Percentiles rank a stretch among this genome's conserved stretches.
These are phyloP conservation scores for Cyclophora albipunctata DNA, from an alignment of 2,888 invertebrate genomes.

Conservation along the genomic window DNA sequence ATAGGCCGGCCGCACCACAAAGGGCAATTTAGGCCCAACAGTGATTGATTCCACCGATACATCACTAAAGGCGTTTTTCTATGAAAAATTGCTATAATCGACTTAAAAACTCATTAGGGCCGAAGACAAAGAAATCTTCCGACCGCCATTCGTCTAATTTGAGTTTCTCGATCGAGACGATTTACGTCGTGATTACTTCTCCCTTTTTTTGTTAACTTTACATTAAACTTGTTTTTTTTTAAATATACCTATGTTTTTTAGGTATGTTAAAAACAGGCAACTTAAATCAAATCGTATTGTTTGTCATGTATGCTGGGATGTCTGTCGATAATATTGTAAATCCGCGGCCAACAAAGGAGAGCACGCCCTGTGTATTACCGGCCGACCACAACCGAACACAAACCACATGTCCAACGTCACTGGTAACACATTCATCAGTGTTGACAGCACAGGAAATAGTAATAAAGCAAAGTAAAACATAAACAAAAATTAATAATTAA, in stretches of 20 bases:
- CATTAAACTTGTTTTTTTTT: too few relatives aligned
- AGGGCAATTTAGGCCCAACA: conserved; percentile 64
- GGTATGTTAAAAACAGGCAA: too few relatives aligned
- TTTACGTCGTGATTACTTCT: conserved; percentile 59
- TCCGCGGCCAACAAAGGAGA: too few relatives aligned
- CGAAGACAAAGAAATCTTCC: conserved; percentile 71
- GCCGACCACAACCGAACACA: neutral
- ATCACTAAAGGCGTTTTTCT: conserved; percentile 75
- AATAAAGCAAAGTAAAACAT: conserved; percentile 58
- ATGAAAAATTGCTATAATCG: conserved; percentile 76
- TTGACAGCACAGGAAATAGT: conserved; percentile 66
- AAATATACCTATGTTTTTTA: too few relatives aligned
- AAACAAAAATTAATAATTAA: conserved; percentile 60
- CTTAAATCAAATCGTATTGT: too few relatives aligned
- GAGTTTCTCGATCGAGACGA: conserved; percentile 70
- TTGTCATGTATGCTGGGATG: too few relatives aligned
- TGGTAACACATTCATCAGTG: conserved; percentile 53
- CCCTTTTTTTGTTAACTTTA: conserved; percentile 42
- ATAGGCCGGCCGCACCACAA: conserved; percentile 46
- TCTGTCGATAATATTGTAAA: too few relatives aligned
- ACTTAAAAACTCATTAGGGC: conserved; percentile 75
- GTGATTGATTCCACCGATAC: conserved; percentile 74
- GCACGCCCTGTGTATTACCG: too few relatives aligned
- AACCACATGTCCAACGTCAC: conserved; percentile 51
- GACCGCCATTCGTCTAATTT: conserved; percentile 71